Evolutionary conservation across 2,113 vertebrate genomes (phyloP).

Genomic region (Fukomys damarensis): DNA sequence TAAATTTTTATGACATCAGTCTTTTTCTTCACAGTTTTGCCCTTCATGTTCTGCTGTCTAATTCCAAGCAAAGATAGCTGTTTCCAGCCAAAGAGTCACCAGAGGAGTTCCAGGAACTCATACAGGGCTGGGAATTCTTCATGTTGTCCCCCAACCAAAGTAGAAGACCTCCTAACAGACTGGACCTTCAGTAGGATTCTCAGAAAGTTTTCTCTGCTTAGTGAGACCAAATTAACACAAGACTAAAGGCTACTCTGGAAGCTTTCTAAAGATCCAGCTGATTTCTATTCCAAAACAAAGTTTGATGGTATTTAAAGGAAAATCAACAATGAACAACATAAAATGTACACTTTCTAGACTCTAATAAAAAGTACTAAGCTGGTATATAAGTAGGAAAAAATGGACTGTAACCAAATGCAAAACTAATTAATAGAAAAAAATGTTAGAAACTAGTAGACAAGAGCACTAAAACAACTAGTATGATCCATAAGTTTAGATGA

Average conservation of each 20-base stretch:
- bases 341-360: neutral
- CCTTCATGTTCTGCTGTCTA: neutral
- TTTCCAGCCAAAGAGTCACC: neutral
- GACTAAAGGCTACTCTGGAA: neutral
- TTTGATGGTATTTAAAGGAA: slow-evolving; percentile 39
- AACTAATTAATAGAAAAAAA: slow-evolving; percentile 12
- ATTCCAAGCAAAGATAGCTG: neutral
- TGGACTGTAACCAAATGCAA: neutral
- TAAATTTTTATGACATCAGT: slow-evolving; percentile 2
- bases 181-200: neutral
- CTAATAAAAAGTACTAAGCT: neutral
- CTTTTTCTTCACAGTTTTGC: slow-evolving; percentile 14
- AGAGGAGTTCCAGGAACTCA: neutral
- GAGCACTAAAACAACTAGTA: neutral
- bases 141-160: neutral
- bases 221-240: neutral
- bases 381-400: slow-evolving; percentile 3
- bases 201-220: neutral
- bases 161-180: neutral
- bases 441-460: slow-evolving; percentile 17
- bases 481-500: neutral
- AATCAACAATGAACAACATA: neutral
- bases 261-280: neutral
- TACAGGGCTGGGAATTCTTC: neutral
- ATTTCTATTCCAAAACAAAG: slow-evolving; percentile 5